Base-by-base conservation (phyloP, 37 sponge, comb jelly and placozoan genomes). In the Spongia lamella region DNA sequence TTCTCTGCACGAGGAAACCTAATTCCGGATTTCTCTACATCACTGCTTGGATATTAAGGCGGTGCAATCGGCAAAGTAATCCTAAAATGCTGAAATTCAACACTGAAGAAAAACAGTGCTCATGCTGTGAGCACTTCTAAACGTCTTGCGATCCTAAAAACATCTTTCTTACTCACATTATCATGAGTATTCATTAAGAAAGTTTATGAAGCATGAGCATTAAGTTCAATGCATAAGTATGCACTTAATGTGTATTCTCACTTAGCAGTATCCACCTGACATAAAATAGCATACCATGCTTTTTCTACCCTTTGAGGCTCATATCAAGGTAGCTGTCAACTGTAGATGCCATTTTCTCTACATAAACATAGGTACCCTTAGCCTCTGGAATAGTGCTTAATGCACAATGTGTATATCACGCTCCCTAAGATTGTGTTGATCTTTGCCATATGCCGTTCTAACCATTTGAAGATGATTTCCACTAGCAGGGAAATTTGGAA, bases 91-190 rank as follows among this genome's bases (percentile, higher is more conserved):
- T n/a, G n/a, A n/a, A n/a, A n/a, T n/a, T n/a, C n/a, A n/a, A n/a
- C n/a, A n/a, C n/a, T n/a, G n/a, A n/a, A n/a, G n/a, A n/a, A 87
- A 87, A 0, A 39, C 76, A 22, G 60, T 64, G 36, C 73, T 81
- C 82, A 71, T 76, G 51, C 88, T 87, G 20, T 73, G 56, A 24
- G 67, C 82, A 33, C 78, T 43, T 24, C 88, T 47, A 55, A 87
- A 81, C 0, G 65, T 63, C 29, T 43, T 87, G 81, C 6, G 82
- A 87, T 6, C 82, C 88, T 20, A 87, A 71, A 33, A 64, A 78
- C 76, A 20, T 3, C 53, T 1, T 78, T 59, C 30, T 16, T n/a
- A 27, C 50, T 2, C 32, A 51, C 14, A 19, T 66, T 22, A 43
- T 67, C 57, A 26, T 40, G 38, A 53, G 75, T 2, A 21, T 67